Conservation (phyloP, 37 sponge, comb jelly and placozoan genomes). For the Oscarella lobularis region DNA sequence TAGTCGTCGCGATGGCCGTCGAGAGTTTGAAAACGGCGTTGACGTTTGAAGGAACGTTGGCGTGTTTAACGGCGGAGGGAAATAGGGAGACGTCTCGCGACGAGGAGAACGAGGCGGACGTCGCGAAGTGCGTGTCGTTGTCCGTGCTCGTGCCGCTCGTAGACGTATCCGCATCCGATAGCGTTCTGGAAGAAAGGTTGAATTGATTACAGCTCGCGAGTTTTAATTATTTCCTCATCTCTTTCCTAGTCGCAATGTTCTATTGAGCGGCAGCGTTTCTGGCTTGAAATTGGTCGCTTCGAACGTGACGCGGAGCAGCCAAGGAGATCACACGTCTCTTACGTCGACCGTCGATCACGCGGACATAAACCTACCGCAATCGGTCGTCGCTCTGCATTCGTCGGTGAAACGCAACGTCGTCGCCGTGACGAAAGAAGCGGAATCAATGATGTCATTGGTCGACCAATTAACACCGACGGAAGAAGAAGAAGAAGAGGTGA, state of each 20-base stretch:
- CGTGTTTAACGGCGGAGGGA: not conserved
- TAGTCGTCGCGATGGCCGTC: not conserved
- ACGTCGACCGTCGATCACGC: not conserved
- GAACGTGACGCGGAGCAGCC: not conserved
- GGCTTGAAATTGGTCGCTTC: no score
- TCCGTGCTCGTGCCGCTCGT: no score
- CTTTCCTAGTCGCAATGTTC: no score
- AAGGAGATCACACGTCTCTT: not conserved
- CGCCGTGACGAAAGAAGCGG: not conserved
- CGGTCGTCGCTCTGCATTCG: not conserved
- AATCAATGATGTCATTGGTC: slow-evolving; percentile 1
- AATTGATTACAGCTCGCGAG: no score
- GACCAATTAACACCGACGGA: no score
- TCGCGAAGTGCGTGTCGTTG: no score
- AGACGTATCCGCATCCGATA: no score
- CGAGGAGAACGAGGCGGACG: not conserved
- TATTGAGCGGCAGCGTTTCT: no score
- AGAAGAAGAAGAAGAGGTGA: no score
- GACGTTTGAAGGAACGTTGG: not conserved
- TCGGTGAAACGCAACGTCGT: not conserved
- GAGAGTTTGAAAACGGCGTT: not conserved
- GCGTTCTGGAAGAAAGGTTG: no score
- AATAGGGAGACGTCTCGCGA: not conserved
- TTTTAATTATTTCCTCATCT: no score
- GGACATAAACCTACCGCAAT: not conserved